Conservation (phyloP, 2,888 invertebrate species). For the Strigamia crassipes region DNA sequence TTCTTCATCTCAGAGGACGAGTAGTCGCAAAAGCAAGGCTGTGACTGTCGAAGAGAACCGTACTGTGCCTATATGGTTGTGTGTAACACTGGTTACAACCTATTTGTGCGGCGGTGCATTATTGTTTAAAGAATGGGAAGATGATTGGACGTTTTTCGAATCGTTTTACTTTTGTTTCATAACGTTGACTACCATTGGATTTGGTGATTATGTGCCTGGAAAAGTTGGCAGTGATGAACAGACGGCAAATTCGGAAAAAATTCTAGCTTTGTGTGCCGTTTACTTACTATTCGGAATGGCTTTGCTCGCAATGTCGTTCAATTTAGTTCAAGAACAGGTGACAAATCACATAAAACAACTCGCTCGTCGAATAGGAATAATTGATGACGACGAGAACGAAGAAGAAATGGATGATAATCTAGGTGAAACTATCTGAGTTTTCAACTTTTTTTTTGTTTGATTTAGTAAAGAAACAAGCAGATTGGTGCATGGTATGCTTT, state of each 20-base stretch:
- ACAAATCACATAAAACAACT: conserved; percentile 84
- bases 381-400: conserved; percentile 71
- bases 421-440: background rate
- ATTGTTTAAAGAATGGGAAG: conserved; percentile 82
- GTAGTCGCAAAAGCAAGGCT: conserved; percentile 56
- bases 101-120: conserved; percentile 88
- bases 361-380: conserved; percentile 83
- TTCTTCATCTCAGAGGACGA: background rate
- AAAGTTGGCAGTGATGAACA: conserved; percentile 65
- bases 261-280: conserved; percentile 84
- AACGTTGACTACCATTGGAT: conserved; percentile 89
- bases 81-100: conserved; percentile 82
- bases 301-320: conserved; percentile 93
- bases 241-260: conserved; percentile 62
- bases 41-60: conserved; percentile 53
- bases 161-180: conserved; percentile 94
- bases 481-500: no score
- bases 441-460: background rate
- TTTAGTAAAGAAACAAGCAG: background rate
- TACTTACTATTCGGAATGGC: conserved; percentile 94
- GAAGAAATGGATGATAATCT: conserved; percentile 48
- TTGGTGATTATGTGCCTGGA: conserved; percentile 89
- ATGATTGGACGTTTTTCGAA: conserved; percentile 78
- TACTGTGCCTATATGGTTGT: conserved; percentile 68
- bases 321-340: conserved; percentile 92